Evolutionary conservation across 2,113 vertebrate species (phyloP).

Genomic region (Zosterops lateralis): DNA sequence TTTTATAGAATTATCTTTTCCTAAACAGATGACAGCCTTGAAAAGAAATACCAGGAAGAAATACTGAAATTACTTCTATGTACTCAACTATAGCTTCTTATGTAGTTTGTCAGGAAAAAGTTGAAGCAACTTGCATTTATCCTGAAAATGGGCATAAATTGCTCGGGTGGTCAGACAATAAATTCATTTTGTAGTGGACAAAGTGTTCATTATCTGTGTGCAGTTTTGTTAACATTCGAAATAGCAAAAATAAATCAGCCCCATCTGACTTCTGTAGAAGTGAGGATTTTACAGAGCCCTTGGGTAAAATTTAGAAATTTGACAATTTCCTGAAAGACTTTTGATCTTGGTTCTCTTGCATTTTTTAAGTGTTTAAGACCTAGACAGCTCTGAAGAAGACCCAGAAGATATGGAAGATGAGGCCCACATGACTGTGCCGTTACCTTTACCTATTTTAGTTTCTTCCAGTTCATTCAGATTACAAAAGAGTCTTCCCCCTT

Average conservation of each 20-base stretch:
- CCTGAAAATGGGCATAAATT: background rate
- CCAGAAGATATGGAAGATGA: background rate
- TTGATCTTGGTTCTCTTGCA: background rate
- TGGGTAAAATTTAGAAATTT: background rate
- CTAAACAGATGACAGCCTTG: background rate
- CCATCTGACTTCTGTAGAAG: background rate
- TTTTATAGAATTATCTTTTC: background rate
- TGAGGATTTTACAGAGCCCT: background rate
- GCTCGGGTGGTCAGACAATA: background rate
- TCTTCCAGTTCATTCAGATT: background rate
- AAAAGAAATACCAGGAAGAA: background rate
- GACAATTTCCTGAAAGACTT: background rate
- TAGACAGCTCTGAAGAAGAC: background rate
- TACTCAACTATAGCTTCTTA: background rate
- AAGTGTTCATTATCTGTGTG: background rate
- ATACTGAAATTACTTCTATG: background rate
- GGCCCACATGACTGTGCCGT: background rate
- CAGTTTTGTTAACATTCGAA: background rate
- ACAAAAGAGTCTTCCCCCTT: background rate
- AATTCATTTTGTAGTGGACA: background rate
- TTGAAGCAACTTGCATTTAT: background rate
- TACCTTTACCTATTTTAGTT: background rate
- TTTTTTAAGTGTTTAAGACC: background rate
- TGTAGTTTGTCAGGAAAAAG: accelerated
- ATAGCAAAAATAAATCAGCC: background rate